Percentiles rank a stretch among this genome's conserved stretches.
Evolutionary conservation across 1,140 invertebrate species (phyloP).

Genomic region (Rhagoletis pomonella): DNA sequence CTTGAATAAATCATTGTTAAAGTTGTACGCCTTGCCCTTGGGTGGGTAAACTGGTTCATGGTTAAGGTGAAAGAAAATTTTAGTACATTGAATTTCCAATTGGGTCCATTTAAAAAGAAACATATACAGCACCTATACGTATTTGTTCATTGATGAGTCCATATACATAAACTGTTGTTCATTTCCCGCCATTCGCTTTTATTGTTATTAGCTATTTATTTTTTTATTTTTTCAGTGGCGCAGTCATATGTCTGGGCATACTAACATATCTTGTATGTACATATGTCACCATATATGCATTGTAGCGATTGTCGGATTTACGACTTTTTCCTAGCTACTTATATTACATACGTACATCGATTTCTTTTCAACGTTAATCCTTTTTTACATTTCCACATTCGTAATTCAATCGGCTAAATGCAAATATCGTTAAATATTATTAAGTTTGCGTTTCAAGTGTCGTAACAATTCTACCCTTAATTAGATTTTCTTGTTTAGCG

Average conservation of each 20-base stretch:
- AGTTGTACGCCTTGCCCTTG: no score
- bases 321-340: neutral
- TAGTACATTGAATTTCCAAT: neutral
- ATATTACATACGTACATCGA: neutral
- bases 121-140: neutral
- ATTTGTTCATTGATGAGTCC: neutral
- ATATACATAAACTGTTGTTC: slow-evolving; percentile 4
- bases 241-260: neutral
- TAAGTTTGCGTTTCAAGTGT: neutral
- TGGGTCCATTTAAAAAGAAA: neutral
- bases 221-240: neutral
- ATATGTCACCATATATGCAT: neutral
- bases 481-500: slow-evolving; percentile 4
- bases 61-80: neutral
- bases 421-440: slow-evolving; percentile 41
- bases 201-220: neutral
- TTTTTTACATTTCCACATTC: neutral
- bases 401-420: neutral
- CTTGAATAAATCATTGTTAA: no score
- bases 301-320: neutral
- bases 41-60: no score
- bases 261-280: neutral
- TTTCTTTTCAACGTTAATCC: neutral
- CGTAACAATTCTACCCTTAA: slow-evolving; percentile 12
- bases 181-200: neutral